These are phyloP conservation scores for Torymus tubicola DNA, from an alignment of 2,888 invertebrate species.

Conservation along the genomic window DNA sequence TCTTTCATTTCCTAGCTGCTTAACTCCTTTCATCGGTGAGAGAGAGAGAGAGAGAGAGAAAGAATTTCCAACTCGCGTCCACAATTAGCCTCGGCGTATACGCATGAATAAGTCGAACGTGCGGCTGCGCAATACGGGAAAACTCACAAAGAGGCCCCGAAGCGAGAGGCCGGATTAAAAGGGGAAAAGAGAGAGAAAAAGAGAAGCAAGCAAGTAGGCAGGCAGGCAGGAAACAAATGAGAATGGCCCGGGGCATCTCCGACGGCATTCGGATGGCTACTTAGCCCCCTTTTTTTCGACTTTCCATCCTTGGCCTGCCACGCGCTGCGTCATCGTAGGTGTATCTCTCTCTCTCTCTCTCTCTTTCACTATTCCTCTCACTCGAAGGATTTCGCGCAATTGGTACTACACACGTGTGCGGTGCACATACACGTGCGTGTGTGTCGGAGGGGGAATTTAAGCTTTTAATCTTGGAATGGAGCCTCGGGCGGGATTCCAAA, in stretches of 20 bases:
- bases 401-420: background rate
- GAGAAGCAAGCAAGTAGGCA: no score
- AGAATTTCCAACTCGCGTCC: no score
- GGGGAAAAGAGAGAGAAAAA: constrained; percentile 1
- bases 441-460: constrained; percentile 22
- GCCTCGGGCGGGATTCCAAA: constrained; percentile 43
- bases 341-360: background rate
- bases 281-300: background rate
- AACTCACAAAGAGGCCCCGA: background rate
- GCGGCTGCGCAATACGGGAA: background rate
- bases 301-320: background rate
- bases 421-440: background rate
- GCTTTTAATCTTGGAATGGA: constrained; percentile 54
- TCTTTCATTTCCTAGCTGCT: background rate
- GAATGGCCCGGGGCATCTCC: constrained; percentile 65
- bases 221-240: constrained; percentile 65
- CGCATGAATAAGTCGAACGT: background rate
- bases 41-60: no score
- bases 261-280: constrained; percentile 1
- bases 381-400: background rate
- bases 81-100: background rate
- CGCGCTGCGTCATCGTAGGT: background rate
- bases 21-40: background rate
- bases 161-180: constrained; percentile 12
- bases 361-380: no score